Percentiles rank a stretch among this genome's conserved stretches.
phyloP scores from a whole-genome alignment of 2,888 invertebrate genomes.

The Ophonus ardosiacus region DNA sequence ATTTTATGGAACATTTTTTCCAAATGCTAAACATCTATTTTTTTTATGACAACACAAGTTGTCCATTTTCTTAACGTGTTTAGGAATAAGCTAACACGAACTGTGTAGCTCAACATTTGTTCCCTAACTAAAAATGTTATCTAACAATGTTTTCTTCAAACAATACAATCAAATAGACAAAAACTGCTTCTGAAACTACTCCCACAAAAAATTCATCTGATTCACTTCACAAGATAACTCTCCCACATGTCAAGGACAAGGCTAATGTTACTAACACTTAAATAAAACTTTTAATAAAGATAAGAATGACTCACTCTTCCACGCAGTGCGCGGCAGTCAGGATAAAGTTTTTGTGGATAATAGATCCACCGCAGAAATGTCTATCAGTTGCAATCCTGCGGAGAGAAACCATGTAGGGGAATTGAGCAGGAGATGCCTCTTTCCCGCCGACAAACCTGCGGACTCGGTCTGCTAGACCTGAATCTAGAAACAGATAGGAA shows the following conservation, averaged over 20 bases:
- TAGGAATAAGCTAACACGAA: no score
- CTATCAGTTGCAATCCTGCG: neutral
- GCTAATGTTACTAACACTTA: neutral
- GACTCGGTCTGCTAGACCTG: neutral
- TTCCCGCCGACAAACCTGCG: neutral
- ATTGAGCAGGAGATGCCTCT: neutral
- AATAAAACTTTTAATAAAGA: neutral
- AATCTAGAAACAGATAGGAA: neutral
- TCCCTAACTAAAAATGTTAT: no score
- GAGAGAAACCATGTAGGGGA: slow-evolving; percentile 8
- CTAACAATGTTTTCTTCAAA: no score
- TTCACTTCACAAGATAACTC: neutral
- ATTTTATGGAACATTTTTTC: no score
- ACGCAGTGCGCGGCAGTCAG: slow-evolving; percentile 8
- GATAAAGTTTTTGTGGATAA: neutral
- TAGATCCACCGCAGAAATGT: slow-evolving; percentile 13
- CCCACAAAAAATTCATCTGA: neutral
- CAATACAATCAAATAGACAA: no score
- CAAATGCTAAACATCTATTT: no score
- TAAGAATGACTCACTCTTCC: slow-evolving; percentile 16
- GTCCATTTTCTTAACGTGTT: no score
- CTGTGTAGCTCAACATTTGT: no score
- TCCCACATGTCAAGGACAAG: neutral
- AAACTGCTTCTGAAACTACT: no score
- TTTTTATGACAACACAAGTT: no score